Base-by-base conservation (phyloP, 2,888 invertebrate genomes). In the Apodemia hepburni region DNA sequence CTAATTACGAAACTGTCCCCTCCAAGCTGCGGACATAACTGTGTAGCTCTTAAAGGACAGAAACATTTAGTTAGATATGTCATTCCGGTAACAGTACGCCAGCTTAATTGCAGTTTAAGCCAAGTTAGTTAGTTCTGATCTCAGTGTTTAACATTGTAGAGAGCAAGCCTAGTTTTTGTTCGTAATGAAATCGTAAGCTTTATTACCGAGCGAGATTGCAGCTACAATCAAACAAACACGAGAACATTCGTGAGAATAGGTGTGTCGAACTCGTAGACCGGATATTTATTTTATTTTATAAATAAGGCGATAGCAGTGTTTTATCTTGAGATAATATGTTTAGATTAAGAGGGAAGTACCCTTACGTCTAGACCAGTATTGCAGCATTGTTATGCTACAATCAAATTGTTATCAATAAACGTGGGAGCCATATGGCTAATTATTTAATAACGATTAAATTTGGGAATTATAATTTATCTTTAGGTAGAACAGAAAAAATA, bases 1-100 rank as follows among this genome's bases (percentile, higher is more conserved):
- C 76, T 76, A 81, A 85, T 89, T 87, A 85, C 88, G 84, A 88
- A 87, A 88, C 80, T 75, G 68, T 73, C 75, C 71, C 70, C 77
- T 75, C 73, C 67, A 71, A 75, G 73, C 72, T 70, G 72, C 76
- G 69, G 71, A 79, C 80, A 79, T 86, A 87, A 85, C 87, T 86
- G 86, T 84, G 78, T 73, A 66, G 67, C 84, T 83, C 70, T 81
- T 84, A 85, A 87, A 85, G 87, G 85, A 81, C 83, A 87, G 79
- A 82, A 85, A 80, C 83, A 85, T 87, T 87, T 89, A 89, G 81
- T 82, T 67, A 85, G 85, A 84, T 80, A 88, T 87, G 83, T 81
- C 78, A 84, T 77, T 81, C 82, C 83, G 82, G 85, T 87, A 85
- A 85, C 82, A 82, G 87, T 81, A 81, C 76, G 81, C 82, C 77